A percentile compares a stretch with the other conserved stretches of the same genome.
These are phyloP conservation scores for Lasioglossum morio DNA, from an alignment of 2,888 invertebrate genomes.

Conservation along the genomic window DNA sequence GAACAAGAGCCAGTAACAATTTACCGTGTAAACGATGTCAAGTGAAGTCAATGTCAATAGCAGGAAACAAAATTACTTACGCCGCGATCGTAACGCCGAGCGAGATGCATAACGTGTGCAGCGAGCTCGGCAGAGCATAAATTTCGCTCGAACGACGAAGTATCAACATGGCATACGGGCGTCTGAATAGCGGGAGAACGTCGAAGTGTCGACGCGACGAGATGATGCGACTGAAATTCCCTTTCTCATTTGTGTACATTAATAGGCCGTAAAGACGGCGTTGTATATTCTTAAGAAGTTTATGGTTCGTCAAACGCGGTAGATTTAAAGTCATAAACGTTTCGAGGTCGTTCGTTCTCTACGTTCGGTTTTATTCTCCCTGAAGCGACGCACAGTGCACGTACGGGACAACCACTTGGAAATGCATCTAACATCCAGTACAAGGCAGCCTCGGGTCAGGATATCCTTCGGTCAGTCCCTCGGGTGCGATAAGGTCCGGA, in stretches of 20 bases:
- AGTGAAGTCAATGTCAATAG: not conserved
- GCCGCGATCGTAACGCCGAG: not conserved
- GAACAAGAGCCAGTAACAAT: not conserved
- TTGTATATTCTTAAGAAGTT: constrained; percentile 22
- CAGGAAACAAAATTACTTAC: not conserved
- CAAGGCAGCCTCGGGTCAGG: constrained; percentile 53
- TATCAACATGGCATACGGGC: not conserved
- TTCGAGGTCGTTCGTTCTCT: constrained; percentile 20
- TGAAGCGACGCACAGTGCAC: constrained; percentile 17
- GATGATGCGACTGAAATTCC: constrained; percentile 12
- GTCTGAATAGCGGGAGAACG: not conserved
- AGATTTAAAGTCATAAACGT: constrained; percentile 59
- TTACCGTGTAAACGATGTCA: not conserved
- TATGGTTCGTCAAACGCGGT: constrained; percentile 49
- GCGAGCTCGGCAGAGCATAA: constrained; percentile 9
- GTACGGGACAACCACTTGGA: constrained; percentile 54
- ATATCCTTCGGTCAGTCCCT: constrained; percentile 74
- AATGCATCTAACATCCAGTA: constrained; percentile 68
- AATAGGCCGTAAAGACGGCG: constrained; percentile 41
- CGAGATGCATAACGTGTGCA: constrained; percentile 1
- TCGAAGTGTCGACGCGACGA: not conserved
- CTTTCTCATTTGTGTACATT: constrained; percentile 29
- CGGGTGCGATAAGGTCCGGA: constrained; percentile 83
- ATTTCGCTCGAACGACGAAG: constrained; percentile 17
- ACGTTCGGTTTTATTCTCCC: constrained; percentile 48